A percentile compares a stretch with the other conserved stretches of the same genome.
Evolutionary conservation across 2,797 vertebrate genomes (phyloP).

Genomic region (Benthosema pterotum): DNA sequence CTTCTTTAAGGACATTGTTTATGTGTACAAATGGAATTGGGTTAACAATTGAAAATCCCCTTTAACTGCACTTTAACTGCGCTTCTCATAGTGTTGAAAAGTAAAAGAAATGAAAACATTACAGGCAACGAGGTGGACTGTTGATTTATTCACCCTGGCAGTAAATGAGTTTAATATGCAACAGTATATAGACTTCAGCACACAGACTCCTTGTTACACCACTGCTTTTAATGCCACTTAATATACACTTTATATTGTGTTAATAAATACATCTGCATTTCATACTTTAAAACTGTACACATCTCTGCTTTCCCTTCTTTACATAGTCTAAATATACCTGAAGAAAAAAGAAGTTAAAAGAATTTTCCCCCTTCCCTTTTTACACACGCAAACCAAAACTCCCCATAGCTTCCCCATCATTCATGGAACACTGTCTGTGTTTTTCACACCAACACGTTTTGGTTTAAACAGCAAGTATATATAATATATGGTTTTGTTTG

Average conservation of each 20-base stretch:
- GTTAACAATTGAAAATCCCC: too few relatives aligned
- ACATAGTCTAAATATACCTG: conserved; percentile 42
- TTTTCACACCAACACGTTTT: conserved; percentile 34
- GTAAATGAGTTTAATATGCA: too few relatives aligned
- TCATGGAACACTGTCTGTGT: conserved; percentile 17
- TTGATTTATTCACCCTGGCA: too few relatives aligned
- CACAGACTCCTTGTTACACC: too few relatives aligned
- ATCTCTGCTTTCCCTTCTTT: conserved; percentile 27
- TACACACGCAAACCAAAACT: conserved; percentile 31
- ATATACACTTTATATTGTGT: conserved; percentile 41
- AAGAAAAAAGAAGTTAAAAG: conserved; percentile 38
- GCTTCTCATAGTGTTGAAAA: too few relatives aligned
- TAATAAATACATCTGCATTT: conserved; percentile 68
- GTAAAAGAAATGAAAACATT: too few relatives aligned
- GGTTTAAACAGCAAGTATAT: conserved; percentile 22
- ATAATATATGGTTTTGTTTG: too few relatives aligned
- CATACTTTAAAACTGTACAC: conserved; percentile 70
- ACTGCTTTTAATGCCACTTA: conserved; percentile 7
- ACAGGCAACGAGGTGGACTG: too few relatives aligned
- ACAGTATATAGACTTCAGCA: too few relatives aligned
- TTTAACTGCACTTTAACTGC: too few relatives aligned
- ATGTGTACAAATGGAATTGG: too few relatives aligned
- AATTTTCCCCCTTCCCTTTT: conserved; percentile 29
- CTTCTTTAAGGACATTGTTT: too few relatives aligned
- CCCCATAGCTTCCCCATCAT: conserved; percentile 14